A percentile compares a stretch with the other conserved stretches of the same genome.
Conservation (phyloP, 2,113 vertebrate species). For the Serilophus lunatus region DNA sequence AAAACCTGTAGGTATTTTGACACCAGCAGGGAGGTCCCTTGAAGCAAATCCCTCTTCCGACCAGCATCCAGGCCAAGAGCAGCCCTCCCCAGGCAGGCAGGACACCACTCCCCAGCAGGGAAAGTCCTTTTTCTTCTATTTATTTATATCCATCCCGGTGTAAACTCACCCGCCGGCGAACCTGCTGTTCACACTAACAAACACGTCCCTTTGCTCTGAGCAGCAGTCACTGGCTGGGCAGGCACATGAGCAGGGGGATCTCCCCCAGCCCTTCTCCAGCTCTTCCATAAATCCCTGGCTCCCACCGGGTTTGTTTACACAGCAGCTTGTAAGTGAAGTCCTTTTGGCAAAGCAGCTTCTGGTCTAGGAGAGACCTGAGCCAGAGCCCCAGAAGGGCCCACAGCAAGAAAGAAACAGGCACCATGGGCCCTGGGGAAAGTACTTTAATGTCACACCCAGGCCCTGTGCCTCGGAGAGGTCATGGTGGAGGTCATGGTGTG, state of each 20-base stretch:
- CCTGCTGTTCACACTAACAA: conserved; percentile 13
- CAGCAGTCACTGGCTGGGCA: neutral
- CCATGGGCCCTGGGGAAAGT: neutral
- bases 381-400: neutral
- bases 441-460: neutral
- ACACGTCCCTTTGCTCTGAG: neutral
- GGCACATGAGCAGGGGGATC: neutral
- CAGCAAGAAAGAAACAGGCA: accelerated
- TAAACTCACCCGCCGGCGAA: neutral
- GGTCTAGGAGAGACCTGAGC: neutral
- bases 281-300: neutral
- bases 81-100: neutral
- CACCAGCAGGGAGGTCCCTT: neutral
- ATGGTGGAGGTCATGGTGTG: no score
- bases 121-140: conserved; percentile 29
- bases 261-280: neutral
- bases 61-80: neutral
- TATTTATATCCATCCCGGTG: neutral
- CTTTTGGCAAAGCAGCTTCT: neutral
- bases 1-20: neutral
- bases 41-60: neutral
- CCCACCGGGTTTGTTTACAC: neutral
- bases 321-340: neutral
- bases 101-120: neutral
- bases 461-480: neutral